Conservation (phyloP, 2,888 invertebrate species). For the Tethea ocularis region DNA sequence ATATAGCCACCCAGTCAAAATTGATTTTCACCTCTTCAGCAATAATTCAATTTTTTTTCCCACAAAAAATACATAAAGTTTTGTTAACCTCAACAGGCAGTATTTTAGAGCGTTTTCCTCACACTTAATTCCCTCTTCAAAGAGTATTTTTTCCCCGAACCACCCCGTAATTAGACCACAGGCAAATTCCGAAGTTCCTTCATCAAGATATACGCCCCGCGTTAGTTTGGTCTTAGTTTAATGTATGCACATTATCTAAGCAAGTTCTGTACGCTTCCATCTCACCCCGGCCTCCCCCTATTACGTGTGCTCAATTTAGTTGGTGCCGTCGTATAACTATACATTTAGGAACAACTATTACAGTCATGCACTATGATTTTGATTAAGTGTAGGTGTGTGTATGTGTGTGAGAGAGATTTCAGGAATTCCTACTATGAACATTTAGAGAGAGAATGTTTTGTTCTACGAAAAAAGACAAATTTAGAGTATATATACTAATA, state of each 20-base stretch:
- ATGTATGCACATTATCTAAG: conserved; percentile 84
- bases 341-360: neutral
- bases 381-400: neutral
- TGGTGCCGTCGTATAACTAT: conserved; percentile 23
- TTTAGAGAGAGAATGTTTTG: neutral
- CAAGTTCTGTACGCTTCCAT: conserved; percentile 64
- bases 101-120: conserved; percentile 26
- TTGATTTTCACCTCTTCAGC: no score
- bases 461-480: no score
- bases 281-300: conserved; percentile 43
- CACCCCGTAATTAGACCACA: conserved; percentile 74
- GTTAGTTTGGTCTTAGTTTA: conserved; percentile 82
- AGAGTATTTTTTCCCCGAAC: conserved; percentile 48
- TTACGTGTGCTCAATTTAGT: conserved; percentile 68
- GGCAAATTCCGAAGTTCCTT: conserved; percentile 72
- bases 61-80: no score
- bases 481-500: no score
- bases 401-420: neutral
- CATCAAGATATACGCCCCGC: conserved; percentile 73
- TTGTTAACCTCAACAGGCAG: no score
- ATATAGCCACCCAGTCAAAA: no score
- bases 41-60: no score
- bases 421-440: neutral
- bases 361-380: conserved; percentile 3
- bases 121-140: conserved; percentile 33